These are phyloP conservation scores for Ctenicera cuprea DNA, from an alignment of 2,888 invertebrate genomes.

Conservation along the genomic window DNA sequence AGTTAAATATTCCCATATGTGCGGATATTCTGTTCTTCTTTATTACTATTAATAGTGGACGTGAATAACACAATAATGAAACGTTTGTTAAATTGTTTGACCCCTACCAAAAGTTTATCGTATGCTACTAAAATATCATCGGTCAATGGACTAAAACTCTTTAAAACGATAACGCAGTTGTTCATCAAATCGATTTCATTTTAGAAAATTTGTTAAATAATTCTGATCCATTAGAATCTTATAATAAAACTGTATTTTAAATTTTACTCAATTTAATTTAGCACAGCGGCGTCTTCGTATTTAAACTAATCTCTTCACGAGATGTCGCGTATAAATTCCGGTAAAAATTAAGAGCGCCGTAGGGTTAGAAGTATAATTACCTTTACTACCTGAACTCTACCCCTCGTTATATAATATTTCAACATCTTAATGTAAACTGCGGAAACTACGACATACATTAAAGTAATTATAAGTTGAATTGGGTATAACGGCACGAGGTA, in stretches of 20 bases:
- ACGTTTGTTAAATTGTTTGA: conserved; percentile 43
- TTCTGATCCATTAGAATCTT: too few species aligned
- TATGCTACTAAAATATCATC: conserved; percentile 46
- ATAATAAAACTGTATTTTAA: too few species aligned
- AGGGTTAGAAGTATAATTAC: conserved; percentile 28
- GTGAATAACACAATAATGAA: conserved; percentile 32
- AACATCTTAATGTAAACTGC: conserved; percentile 49
- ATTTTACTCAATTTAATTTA: too few species aligned
- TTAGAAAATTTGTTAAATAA: not conserved
- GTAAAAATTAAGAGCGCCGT: too few species aligned
- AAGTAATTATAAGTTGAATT: conserved; percentile 54
- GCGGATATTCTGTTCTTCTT: conserved; percentile 4
- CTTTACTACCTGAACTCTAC: conserved; percentile 33
- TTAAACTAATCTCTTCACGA: too few species aligned
- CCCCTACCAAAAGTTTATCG: conserved; percentile 49
- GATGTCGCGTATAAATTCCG: not conserved
- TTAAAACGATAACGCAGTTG: not conserved
- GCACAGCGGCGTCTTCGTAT: too few species aligned
- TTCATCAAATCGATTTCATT: not conserved
- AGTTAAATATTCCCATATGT: not conserved
- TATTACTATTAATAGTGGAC: conserved; percentile 24
- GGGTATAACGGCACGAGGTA: conserved; percentile 46
- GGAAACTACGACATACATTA: conserved; percentile 52
- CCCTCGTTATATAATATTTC: conserved; percentile 47
- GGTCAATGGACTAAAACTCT: conserved; percentile 47